Evolutionary conservation across 2,113 vertebrate genomes (phyloP), one percentile per base, ranked within the genome.

Genomic region (Tylochromis polylepis): DNA sequence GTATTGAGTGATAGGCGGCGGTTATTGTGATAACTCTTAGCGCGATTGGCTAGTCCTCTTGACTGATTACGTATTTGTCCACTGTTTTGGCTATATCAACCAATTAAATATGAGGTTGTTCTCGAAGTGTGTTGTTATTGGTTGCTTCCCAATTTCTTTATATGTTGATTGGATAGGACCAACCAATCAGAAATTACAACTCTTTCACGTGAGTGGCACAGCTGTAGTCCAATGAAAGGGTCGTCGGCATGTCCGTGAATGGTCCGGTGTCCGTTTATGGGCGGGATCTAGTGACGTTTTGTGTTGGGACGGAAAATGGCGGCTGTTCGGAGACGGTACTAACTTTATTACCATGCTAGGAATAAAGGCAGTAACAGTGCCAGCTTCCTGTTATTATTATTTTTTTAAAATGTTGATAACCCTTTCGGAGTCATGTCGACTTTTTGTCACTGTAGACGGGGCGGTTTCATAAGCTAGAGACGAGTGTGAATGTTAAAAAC

Each of bases 261-360:
- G 89, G 96, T 34, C 41, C 15, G 7, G 20, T 53, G 15, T 15
- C 5, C 10, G 1, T 41, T 65, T 80, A 56, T 92, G 92, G 95
- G 96, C 91, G 88, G 93, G 87, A 20, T 20, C 1, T 79, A 1
- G 67, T 79, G 77, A 91, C 95, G 93, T 95, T 96, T 95, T 96
- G 96, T 97, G 95, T 95, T 95, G 96, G 94, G 93, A 95, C 41
- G 95, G 96, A 97, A 98, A 97, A 98, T 98, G 97, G 97, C 97
- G 97, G 96, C 95, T 92, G 88, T 92, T 93, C 78, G 41, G 72
- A 88, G 85, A 92, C 79, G 81, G 87, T 20, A 89, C 89, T 89
- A 95, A 95, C 93, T 96, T 95, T 88, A 22, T n/a, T 56, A 34
- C 24, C 10, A 29, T 81, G 86, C 24, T 80, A 91, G 12, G 78